Evolutionary conservation across 2,113 vertebrate genomes (phyloP).

Genomic region (Nannospalax galili): DNA sequence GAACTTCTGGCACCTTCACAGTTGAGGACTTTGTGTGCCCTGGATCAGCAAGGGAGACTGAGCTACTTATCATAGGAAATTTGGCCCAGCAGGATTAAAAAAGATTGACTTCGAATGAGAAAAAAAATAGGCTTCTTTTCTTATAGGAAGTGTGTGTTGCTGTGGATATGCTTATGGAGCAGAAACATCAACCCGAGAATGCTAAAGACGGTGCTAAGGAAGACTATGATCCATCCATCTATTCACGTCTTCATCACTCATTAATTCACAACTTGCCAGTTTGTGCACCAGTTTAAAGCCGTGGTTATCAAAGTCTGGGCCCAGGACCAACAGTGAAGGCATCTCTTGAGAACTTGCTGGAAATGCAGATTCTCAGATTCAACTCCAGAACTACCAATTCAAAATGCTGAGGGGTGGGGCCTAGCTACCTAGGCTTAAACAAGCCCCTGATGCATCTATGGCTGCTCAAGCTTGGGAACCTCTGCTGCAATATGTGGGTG

Average conservation of each 20-base stretch:
- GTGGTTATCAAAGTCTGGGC: background rate
- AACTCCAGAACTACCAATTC: background rate
- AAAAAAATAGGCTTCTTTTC: background rate
- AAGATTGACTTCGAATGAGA: background rate
- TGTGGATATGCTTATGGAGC: background rate
- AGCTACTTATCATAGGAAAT: conserved; percentile 39
- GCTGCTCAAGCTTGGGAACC: background rate
- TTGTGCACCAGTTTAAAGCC: background rate
- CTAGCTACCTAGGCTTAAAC: background rate
- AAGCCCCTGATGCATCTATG: background rate
- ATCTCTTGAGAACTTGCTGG: background rate
- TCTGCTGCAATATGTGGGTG: background rate
- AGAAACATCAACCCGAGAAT: background rate
- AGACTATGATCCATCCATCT: background rate
- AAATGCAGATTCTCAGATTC: background rate
- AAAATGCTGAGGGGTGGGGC: background rate
- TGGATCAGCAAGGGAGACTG: conserved; percentile 60
- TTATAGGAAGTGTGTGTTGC: background rate
- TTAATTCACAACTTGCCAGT: background rate
- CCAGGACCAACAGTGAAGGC: background rate
- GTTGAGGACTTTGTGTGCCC: conserved; percentile 48
- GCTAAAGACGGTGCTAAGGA: background rate
- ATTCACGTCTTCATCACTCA: background rate
- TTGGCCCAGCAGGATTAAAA: conserved; percentile 18
- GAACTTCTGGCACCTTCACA: conserved; percentile 66